Base-by-base conservation (phyloP, 2,888 invertebrate species). In the Tanytarsus gracilentus region DNA sequence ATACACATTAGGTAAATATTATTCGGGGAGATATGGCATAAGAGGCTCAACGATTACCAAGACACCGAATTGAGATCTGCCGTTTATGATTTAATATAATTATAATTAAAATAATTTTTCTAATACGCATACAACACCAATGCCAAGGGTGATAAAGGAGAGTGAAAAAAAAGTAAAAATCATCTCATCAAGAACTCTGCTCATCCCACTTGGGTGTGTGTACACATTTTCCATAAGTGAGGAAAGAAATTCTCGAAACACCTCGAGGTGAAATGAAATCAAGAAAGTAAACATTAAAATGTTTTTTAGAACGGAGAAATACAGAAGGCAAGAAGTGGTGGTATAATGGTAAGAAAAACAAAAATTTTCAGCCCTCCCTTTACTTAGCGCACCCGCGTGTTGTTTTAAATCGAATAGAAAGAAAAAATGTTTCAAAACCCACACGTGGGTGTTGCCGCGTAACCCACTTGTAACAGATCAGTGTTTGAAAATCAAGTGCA, bases 1-100 rank as follows among this genome's bases (percentile, higher is more conserved):
- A 58, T 58, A 58, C 58, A 58, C 58, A 58, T 58, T 58, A 58
- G 58, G 58, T 40, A 58, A 58, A 58, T 27, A 21, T 58, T 58
- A 48, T 48, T 44, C 21, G 30, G 21, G 26, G 21, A 29, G 29
- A 11, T 52, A 39, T 36, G 7, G 9, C 8, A 36, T 6, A 6
- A 29, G 29, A 25, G 53, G 39, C 18, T 53, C 7, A 11, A 30
- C 9, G n/a, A 23, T 11, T 25, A 49, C 8, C 21, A 49, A 49
- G 49, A 14, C 27, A 25, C 30, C 14, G 9, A 30, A 51, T 29
- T 30, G 16, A 51, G 51, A 30, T 51, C 27, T 51, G 16, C 16
- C 30, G 27, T 51, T 29, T 21, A 51, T n/a, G 50, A 50, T 21
- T 30, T 51, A 51, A 51, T 51, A 51, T 30, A 51, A 51, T 51